phyloP scores from a whole-genome alignment of 2,797 vertebrate genomes.

The Glyptemys insculpta region DNA sequence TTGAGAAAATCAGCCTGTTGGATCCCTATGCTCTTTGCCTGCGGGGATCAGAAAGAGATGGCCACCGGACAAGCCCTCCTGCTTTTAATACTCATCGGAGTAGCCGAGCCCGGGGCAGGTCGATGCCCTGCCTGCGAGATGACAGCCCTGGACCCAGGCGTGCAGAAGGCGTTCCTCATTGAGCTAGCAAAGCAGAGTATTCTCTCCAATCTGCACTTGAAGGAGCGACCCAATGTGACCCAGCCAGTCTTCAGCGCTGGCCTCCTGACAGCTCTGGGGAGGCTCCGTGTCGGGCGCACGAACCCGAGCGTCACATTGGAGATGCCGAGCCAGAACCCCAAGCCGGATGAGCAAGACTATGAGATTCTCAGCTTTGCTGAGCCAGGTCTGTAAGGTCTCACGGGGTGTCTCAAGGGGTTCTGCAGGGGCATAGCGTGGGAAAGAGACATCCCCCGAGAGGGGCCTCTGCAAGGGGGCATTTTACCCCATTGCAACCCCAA shows the following conservation, averaged over 20 bases:
- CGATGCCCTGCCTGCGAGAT: constrained; percentile 85
- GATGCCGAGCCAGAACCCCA: constrained; percentile 36
- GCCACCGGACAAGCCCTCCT: neutral
- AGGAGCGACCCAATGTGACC: constrained; percentile 87
- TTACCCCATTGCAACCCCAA: neutral
- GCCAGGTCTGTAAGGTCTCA: constrained; percentile 65
- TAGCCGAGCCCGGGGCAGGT: neutral
- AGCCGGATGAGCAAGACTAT: constrained; percentile 82
- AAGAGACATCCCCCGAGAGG: neutral
- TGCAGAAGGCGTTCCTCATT: constrained; percentile 84
- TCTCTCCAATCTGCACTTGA: constrained; percentile 89
- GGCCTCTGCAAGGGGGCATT: neutral
- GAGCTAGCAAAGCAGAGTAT: constrained; percentile 91
- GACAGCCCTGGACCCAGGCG: constrained; percentile 77
- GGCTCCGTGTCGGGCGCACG: constrained; percentile 80
- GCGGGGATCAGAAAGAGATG: neutral
- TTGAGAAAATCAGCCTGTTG: accelerated
- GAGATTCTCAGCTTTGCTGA: constrained; percentile 94
- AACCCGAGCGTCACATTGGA: constrained; percentile 37
- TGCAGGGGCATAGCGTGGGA: neutral
- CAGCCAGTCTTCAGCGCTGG: constrained; percentile 83
- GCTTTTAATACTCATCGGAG: neutral
- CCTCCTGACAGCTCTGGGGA: constrained; percentile 87
- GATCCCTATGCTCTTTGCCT: neutral
- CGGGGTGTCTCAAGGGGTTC: neutral